Evolutionary conservation across 1,140 invertebrate species (phyloP), one percentile per base, ranked within the genome.

Genomic region (Drosophila truncata): DNA sequence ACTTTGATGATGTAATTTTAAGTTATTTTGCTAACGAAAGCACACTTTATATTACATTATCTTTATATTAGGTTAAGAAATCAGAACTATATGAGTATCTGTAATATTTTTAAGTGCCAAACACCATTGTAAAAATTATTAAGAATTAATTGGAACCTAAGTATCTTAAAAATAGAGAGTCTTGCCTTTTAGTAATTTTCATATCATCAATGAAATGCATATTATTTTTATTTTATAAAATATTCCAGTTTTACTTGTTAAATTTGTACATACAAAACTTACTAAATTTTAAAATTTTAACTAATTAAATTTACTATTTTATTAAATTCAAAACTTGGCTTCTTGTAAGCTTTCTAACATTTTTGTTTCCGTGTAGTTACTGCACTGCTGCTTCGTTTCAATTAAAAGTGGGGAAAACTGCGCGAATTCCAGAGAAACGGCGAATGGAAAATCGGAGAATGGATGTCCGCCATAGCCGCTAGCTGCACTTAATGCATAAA

Each of bases 401-500:
- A 87, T 87, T 87, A 87, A 88, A 83, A 71, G 49, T 60, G 46
- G 61, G 60, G 55, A 23, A 54, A 62, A 46, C 67, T 60, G 27
- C 63, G 62, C 62, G 67, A 60, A 82, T 77, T 75, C 61, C 47
- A 83, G 67, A 63, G 76, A 60, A 66, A 61, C 66, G 41, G 46
- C 47, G 55, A 78, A 61, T 82, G 73, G 44, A 70, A 76, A 70
- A 78, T 57, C 29, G 74, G 29, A 60, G 47, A 42, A 65, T 50
- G 66, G 31, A 72, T 72, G 63, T 59, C 25, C 42, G 33, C n/a
- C 66, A 47, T 23, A 4, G 66, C 52, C 66, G 23, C 44, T 59
- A 23, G 52, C 83, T 87, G 84, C 84, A 88, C 80, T 88, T 87
- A 87, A 87, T 88, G 84, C 84, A 87, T 88, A 78, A 88, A 88